Base-by-base conservation (phyloP, 2,888 invertebrate species). In the Argynnis bischoffii region DNA sequence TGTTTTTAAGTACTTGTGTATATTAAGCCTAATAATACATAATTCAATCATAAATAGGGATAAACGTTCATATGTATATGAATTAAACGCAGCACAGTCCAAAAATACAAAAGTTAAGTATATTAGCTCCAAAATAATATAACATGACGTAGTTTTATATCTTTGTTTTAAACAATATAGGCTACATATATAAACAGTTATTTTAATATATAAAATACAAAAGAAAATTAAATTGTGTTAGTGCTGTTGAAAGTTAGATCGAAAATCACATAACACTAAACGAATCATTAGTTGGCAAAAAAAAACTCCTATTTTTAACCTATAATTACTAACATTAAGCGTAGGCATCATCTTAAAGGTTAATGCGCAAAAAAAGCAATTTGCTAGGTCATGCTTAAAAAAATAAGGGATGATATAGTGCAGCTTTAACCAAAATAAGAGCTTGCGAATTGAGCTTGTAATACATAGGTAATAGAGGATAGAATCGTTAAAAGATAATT, bases 261-360 rank as follows among this genome's bases (percentile, higher is more conserved):
- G 59, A 72, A 70, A 66, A 69, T 63, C 69, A 72, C 65, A 50
- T 50, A 56, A 50, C 35, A 59, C 64, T 67, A 74, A 77, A 72
- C 70, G 72, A 75, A 64, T 68, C 67, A 74, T 77, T 76, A 74
- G 67, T 55, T 50, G 74, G 67, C 71, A 70, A 74, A 69, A 79
- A n/a, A 81, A 81, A 80, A 79, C 69, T 57, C 67, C 71, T 71
- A 78, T 79, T 75, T 80, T 76, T 79, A 76, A 77, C 66, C 60
- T 68, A 75, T 81, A 83, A 84, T 84, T 79, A 82, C 77, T 77
- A 74, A 77, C 76, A 78, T 81, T 78, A 76, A 75, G 78, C 75
- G 81, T 78, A 79, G 73, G 78, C 79, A 77, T 79, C 74, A 75
- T 64, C 74, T 72, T 69, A 77, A 81, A 77, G 75, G 74, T 68